These are phyloP conservation scores for Pteronura brasiliensis DNA, from an alignment of 2,113 vertebrate species.

Conservation along the genomic window DNA sequence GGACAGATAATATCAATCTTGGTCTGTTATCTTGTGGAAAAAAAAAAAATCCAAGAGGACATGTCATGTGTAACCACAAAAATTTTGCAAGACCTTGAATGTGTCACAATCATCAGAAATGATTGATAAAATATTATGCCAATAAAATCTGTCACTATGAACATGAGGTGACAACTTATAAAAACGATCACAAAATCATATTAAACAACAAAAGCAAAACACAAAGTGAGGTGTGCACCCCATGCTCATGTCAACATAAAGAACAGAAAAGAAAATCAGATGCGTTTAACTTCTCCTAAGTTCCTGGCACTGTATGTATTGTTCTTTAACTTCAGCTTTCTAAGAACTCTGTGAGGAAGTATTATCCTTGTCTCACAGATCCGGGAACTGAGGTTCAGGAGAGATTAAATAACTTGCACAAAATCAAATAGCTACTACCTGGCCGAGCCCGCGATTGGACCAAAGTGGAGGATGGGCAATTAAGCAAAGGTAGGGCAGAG, in stretches of 20 bases:
- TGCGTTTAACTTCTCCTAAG: not conserved
- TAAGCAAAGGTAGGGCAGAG: not conserved
- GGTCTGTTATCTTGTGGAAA: not conserved
- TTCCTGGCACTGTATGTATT: not conserved
- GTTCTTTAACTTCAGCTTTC: constrained; percentile 11
- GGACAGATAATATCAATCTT: not conserved
- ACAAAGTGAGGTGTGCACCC: not conserved
- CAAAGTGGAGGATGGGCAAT: not conserved
- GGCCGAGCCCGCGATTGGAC: not conserved
- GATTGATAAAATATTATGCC: not conserved
- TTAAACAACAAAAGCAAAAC: not conserved
- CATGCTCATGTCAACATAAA: not conserved
- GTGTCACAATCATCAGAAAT: not conserved
- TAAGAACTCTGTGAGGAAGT: not conserved
- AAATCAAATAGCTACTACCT: not conserved
- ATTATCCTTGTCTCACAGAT: not conserved
- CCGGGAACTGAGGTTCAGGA: not conserved
- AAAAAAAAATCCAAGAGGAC: not conserved
- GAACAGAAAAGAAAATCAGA: not conserved
- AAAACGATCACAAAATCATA: not conserved
- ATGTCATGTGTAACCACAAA: not conserved
- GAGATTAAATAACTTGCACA: not conserved
- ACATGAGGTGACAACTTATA: not conserved
- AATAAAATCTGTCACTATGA: not conserved
- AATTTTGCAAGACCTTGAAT: not conserved